Evolutionary conservation across 2,888 invertebrate genomes (phyloP).

Genomic region (Torymus tubicola): DNA sequence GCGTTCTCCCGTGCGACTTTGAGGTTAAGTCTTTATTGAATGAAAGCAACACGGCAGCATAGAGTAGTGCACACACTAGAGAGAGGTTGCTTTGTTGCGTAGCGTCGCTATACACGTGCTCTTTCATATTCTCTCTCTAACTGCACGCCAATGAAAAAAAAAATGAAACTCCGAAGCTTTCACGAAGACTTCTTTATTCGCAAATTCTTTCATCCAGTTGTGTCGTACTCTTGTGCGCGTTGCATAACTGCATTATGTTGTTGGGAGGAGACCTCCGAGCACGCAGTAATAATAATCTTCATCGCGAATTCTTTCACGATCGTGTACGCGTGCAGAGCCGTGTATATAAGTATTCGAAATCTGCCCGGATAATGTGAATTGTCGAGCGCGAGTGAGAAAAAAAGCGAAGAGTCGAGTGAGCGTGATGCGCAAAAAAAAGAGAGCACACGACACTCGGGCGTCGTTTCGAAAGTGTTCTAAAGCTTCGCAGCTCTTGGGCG

Average conservation of each 20-base stretch:
- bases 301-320: too few relatives aligned
- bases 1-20: conserved; percentile 9
- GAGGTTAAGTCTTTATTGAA: conserved; percentile 44
- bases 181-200: not conserved
- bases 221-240: too few relatives aligned
- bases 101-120: not conserved
- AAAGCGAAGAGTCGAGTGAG: conserved; percentile 32
- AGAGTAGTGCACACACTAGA: not conserved
- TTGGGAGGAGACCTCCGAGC: too few relatives aligned
- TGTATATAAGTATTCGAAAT: too few relatives aligned
- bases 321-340: too few relatives aligned
- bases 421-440: conserved; percentile 44
- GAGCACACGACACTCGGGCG: not conserved
- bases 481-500: conserved; percentile 45
- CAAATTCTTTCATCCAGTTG: not conserved
- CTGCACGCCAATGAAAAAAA: not conserved
- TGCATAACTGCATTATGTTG: too few relatives aligned
- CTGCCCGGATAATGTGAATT: conserved; percentile 1
- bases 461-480: conserved; percentile 48
- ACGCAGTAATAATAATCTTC: too few relatives aligned
- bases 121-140: not conserved
- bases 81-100: conserved; percentile 8
- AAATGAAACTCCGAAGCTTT: conserved; percentile 10
- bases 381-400: not conserved
- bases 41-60: conserved; percentile 21